Conservation (phyloP, 2,113 vertebrate genomes). For the Pseudopipra pipra region DNA sequence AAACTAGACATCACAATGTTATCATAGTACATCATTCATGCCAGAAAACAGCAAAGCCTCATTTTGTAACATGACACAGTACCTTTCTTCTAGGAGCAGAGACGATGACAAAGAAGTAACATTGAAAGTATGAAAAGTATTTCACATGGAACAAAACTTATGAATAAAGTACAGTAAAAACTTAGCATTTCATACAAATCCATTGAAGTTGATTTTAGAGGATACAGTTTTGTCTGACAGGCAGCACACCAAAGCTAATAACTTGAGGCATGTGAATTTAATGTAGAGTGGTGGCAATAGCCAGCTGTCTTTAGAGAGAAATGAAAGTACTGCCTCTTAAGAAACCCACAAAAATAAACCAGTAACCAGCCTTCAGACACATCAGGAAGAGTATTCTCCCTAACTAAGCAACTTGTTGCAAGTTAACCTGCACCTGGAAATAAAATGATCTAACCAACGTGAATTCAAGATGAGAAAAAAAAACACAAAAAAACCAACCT, state of each 20-base stretch:
- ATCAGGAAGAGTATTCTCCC: not conserved
- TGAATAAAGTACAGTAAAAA: not conserved
- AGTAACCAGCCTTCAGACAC: not conserved
- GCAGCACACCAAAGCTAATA: not conserved
- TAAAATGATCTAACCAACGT: not conserved
- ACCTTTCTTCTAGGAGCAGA: not conserved
- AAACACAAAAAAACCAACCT: no score
- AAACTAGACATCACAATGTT: not conserved
- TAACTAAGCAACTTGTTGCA: not conserved
- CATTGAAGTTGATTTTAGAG: not conserved
- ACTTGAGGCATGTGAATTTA: not conserved
- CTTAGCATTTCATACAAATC: not conserved
- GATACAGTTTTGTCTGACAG: not conserved
- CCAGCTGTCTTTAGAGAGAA: not conserved
- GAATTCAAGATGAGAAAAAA: not conserved
- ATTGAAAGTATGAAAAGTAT: not conserved
- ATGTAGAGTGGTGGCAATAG: not conserved
- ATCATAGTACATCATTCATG: not conserved
- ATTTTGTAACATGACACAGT: not conserved
- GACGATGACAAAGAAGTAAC: not conserved
- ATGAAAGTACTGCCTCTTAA: not conserved
- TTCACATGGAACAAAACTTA: not conserved
- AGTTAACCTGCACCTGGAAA: not conserved
- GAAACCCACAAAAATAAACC: not conserved
- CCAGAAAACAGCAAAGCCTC: not conserved